These are phyloP conservation scores for Dipus sagitta DNA, from an alignment of 2,797 vertebrate species.

Conservation along the genomic window DNA sequence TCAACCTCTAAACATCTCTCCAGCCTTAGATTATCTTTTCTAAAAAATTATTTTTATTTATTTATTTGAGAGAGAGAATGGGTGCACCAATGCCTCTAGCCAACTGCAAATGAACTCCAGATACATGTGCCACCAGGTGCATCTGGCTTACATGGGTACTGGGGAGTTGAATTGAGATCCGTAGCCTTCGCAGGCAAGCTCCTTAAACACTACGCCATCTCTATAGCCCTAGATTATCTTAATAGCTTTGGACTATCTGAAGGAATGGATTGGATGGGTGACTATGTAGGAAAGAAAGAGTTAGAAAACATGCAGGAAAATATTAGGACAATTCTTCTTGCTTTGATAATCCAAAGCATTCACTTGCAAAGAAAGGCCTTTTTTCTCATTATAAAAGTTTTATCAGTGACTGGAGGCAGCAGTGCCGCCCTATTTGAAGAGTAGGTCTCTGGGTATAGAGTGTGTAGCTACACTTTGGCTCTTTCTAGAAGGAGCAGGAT, in stretches of 20 bases:
- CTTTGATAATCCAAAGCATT: background rate
- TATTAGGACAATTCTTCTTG: background rate
- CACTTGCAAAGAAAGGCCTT: conserved; percentile 22
- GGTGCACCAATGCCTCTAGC: too few relatives aligned
- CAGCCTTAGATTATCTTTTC: too few relatives aligned
- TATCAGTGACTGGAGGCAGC: background rate
- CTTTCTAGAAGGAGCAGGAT: background rate
- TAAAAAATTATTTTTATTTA: too few relatives aligned
- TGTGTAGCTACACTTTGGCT: background rate
- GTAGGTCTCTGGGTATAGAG: background rate
- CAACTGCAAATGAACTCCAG: too few relatives aligned
- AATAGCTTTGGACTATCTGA: background rate
- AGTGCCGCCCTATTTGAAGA: background rate
- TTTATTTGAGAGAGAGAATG: too few relatives aligned
- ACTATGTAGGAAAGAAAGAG: background rate
- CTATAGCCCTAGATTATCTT: background rate
- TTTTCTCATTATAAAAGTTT: conserved; percentile 15
- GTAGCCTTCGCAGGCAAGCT: too few relatives aligned
- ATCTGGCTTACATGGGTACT: too few relatives aligned
- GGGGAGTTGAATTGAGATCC: too few relatives aligned
- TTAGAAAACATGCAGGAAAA: background rate
- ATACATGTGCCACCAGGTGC: too few relatives aligned
- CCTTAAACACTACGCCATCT: too few relatives aligned
- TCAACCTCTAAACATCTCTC: too few relatives aligned
- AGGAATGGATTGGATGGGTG: background rate